A percentile compares a stretch with the other conserved stretches of the same genome.
Conservation (phyloP, 2,888 invertebrate genomes). For the Camptogramma bilineatum region DNA sequence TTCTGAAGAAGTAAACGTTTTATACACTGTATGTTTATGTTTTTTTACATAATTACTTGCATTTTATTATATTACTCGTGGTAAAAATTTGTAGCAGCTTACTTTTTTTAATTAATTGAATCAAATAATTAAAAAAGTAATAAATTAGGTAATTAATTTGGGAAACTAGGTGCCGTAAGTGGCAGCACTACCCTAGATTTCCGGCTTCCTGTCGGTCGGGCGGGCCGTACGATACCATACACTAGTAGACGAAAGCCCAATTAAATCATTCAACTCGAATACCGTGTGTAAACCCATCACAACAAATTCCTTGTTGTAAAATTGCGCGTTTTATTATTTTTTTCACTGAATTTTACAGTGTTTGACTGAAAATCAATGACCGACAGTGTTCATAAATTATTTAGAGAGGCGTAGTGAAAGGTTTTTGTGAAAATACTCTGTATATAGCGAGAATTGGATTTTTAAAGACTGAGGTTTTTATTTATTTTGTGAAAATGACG, state of each 20-base stretch:
- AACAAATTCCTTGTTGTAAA: constrained; percentile 56
- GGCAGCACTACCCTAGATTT: constrained; percentile 55
- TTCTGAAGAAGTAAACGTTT: too few relatives aligned
- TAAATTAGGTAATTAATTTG: constrained; percentile 27
- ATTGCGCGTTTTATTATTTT: constrained; percentile 62
- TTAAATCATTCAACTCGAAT: constrained; percentile 68
- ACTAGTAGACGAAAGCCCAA: constrained; percentile 59
- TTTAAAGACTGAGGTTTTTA: constrained; percentile 54
- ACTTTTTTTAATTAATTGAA: too few relatives aligned
- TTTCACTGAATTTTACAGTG: constrained; percentile 53
- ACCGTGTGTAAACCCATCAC: constrained; percentile 69
- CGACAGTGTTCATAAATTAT: constrained; percentile 42
- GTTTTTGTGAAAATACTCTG: constrained; percentile 49
- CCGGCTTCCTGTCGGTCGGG: constrained; percentile 60
- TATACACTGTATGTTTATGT: too few relatives aligned
- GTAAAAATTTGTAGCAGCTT: too few relatives aligned
- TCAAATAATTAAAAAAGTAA: too few relatives aligned
- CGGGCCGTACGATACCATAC: constrained; percentile 56
- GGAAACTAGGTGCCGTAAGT: constrained; percentile 28
- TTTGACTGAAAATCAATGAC: constrained; percentile 61
- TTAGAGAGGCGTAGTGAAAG: constrained; percentile 50
- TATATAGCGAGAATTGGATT: constrained; percentile 48
- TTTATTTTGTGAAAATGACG: constrained; percentile 71
- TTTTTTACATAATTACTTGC: too few relatives aligned
- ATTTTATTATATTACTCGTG: too few relatives aligned